Evolutionary conservation across 2,888 invertebrate genomes (phyloP), one percentile per base, ranked within the genome.

Genomic region (Oligia strigilis): DNA sequence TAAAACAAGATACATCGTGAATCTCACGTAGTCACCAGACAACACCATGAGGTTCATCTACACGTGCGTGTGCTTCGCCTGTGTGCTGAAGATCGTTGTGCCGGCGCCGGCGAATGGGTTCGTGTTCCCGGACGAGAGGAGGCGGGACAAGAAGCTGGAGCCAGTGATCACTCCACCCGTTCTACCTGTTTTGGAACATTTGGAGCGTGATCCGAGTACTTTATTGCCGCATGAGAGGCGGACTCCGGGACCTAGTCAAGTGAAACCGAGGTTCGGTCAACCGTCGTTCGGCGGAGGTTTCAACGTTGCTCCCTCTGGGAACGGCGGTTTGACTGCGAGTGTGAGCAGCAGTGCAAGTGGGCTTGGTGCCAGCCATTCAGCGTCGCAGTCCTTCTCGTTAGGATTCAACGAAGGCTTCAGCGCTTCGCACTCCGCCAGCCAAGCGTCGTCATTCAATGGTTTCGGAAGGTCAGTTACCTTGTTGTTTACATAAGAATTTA

Each of bases 351-450:
- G 97, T 76, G 94, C 92, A 0, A 95, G 93, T 79, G 96, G 95
- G 2, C 93, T 92, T 23, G 96, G 97, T 1, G 90, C 91, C n/a
- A 97, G 96, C 81, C 97, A 97, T 40, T 94, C 97, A 0, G 97
- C 97, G 0, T 95, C 97, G 4, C 97, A 97, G 84, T 96, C 97
- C 0, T 96, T 97, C 89, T 95, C 96, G 0, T 96, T 97, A 77
- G 97, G 97, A n/a, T 97, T 96, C 86, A 96, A 94, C 77, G 95
- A 97, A 85, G 97, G 97, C 14, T 97, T 97, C 91, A 96, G 97
- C 87, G 95, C 96, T 49, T 97, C 97, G 5, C 97, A 97, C 65
- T 96, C 97, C 2, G 97, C 97, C 49, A 97, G 97, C 78, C 97
- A 97, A 85, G 94, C 97, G 17, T 94, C 97, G 0, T 96, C 97